Percentiles rank a stretch among this genome's conserved stretches.
These are phyloP conservation scores for Bombus picipes DNA, from an alignment of 1,140 invertebrate species.

Conservation along the genomic window DNA sequence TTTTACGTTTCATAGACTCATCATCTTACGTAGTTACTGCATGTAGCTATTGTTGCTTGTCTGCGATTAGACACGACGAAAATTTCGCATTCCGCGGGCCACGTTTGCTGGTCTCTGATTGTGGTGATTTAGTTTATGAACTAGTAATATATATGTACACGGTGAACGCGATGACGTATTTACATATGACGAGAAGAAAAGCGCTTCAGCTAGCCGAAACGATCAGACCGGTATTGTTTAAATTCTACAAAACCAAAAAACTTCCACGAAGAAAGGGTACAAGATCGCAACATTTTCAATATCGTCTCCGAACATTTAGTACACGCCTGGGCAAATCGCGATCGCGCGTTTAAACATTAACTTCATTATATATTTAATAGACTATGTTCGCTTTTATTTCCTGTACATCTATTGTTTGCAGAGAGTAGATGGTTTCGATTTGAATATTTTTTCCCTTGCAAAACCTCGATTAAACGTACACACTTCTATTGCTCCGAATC, in stretches of 20 bases:
- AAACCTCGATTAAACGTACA: background rate
- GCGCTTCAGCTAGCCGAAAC: conserved; percentile 27
- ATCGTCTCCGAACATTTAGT: background rate
- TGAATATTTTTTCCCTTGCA: too few relatives aligned
- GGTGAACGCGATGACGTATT: conserved; percentile 53
- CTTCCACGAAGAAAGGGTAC: conserved; percentile 26
- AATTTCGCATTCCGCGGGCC: background rate
- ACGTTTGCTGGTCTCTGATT: background rate
- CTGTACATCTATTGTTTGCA: too few relatives aligned
- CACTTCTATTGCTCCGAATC: too few relatives aligned
- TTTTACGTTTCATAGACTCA: background rate
- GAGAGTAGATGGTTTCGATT: too few relatives aligned
- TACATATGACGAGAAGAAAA: conserved; percentile 62
- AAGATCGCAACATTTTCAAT: background rate
- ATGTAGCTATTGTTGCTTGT: background rate
- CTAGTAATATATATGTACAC: conserved; percentile 48
- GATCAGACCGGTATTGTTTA: conserved; percentile 15
- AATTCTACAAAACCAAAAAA: conserved; percentile 30
- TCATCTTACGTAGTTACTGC: background rate
- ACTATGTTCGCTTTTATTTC: too few relatives aligned
- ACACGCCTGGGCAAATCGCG: background rate
- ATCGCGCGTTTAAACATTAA: background rate
- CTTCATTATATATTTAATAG: too few relatives aligned
- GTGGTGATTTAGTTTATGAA: conserved; percentile 7
- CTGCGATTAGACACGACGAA: conserved; percentile 2